These are phyloP conservation scores for Hybognathus amarus DNA, from an alignment of 2,797 vertebrate genomes.

Conservation along the genomic window DNA sequence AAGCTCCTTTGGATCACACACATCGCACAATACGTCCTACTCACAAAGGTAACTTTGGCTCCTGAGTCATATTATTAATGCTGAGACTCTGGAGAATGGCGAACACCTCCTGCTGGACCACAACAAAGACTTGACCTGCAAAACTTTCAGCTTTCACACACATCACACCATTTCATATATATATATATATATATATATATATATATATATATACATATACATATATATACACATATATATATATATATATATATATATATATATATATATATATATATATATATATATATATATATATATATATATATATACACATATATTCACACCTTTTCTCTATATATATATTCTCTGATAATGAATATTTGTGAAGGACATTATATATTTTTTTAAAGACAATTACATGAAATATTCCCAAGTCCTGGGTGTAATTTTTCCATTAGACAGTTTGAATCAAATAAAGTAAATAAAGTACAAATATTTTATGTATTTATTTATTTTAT, in stretches of 20 bases:
- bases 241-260: background rate
- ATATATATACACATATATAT: background rate
- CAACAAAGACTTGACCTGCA: background rate
- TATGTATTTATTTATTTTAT: background rate
- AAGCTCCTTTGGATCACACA: constrained; percentile 49
- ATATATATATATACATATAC: background rate
- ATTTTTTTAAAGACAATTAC: background rate
- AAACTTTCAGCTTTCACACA: background rate
- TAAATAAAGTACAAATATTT: background rate
- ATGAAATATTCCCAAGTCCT: background rate
- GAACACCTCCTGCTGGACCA: constrained; percentile 16
- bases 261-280: background rate
- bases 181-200: background rate
- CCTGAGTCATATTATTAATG: constrained; percentile 30
- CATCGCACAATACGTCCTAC: constrained; percentile 25
- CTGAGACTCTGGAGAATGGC: background rate
- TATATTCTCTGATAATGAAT: background rate
- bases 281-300: background rate
- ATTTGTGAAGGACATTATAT: background rate
- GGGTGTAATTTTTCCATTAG: background rate
- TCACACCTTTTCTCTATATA: too few relatives aligned
- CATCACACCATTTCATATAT: background rate
- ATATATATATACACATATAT: background rate
- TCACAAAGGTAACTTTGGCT: constrained; percentile 39
- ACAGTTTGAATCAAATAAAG: background rate